Evolutionary conservation across 2,888 invertebrate genomes (phyloP), one percentile per base, ranked within the genome.

Genomic region (Odontocolon sp.): DNA sequence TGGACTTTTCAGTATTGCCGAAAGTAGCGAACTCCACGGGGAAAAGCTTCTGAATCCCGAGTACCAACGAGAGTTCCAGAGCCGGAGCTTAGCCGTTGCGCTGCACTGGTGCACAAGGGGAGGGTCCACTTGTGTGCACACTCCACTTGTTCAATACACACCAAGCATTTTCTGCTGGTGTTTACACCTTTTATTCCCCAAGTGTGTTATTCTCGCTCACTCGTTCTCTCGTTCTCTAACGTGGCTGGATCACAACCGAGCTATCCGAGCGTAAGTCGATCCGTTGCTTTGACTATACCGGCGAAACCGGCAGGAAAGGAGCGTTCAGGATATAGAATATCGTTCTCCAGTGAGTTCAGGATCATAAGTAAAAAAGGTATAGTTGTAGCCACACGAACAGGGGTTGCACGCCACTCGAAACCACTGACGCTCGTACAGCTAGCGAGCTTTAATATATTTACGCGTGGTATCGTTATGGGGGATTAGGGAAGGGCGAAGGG

Each of bases 371-470:
- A n/a, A n/a, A n/a, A n/a, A n/a, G n/a, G n/a, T n/a, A n/a, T n/a
- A n/a, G n/a, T 63, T 50, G 11, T 50, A 63, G 16, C 40, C 28
- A 42, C 42, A 59, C 16, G 28, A 59, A 42, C 26, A 33, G 33
- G 18, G 33, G 31, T 45, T 11, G 28, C 40, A 23, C 21, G 45
- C 16, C 33, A 36, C 23, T 36, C 52, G 14, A 52, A 11, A 52
- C 52, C 52, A 6, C 16, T 16, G 59, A 59, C 50, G 33, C 40
- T 67, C 6, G 16, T 18, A 42, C 57, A 42, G 67, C 59, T 52
- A 42, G 50, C 23, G 52, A 50, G 52, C 28, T 67, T 61, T 59
- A 67, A 61, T 73, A 67, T 61, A 73, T 67, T 73, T 73, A 73
- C 52, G 42, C 52, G 36, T 36, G 33, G 59, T 45, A 45, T 73